Evolutionary conservation across 1,140 invertebrate species (phyloP).

Genomic region (Ceratosolen solmsi): DNA sequence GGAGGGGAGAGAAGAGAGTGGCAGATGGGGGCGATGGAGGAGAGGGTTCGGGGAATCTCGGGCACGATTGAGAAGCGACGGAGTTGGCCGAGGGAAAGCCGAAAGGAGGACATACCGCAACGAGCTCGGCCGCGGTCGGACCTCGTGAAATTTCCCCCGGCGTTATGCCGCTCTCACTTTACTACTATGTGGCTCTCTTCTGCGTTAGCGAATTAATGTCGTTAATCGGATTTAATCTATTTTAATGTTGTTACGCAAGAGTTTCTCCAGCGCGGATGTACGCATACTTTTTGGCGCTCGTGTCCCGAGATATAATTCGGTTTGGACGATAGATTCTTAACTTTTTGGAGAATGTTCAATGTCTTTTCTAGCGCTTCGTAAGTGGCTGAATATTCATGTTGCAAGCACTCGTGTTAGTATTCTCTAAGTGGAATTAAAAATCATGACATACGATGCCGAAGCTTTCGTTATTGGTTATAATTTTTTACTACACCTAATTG

Average conservation of each 20-base stretch:
- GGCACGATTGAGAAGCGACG: not conserved
- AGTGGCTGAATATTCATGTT: not conserved
- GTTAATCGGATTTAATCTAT: conserved; percentile 46
- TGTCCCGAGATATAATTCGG: not conserved
- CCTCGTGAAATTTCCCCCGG: conserved; percentile 38
- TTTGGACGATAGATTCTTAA: not conserved
- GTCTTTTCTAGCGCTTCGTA: not conserved
- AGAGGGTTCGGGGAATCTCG: not conserved
- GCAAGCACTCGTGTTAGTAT: not conserved
- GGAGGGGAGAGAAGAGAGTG: no score
- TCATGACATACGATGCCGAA: no score
- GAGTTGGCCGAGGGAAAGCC: conserved; percentile 19
- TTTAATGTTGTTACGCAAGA: conserved; percentile 34
- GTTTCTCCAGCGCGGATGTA: not conserved
- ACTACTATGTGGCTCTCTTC: conserved; percentile 48
- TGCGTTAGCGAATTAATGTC: conserved; percentile 44
- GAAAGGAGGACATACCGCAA: conserved; percentile 41
- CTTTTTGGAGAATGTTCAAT: not conserved
- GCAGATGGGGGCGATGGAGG: no score
- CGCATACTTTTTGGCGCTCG: not conserved
- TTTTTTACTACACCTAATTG: no score
- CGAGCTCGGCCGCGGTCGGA: conserved; percentile 25
- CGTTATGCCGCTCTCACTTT: conserved; percentile 34
- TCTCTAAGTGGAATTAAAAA: no score
- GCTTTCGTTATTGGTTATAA: no score